Evolutionary conservation across 2,113 vertebrate species (phyloP).

Genomic region (Petaurus breviceps): DNA sequence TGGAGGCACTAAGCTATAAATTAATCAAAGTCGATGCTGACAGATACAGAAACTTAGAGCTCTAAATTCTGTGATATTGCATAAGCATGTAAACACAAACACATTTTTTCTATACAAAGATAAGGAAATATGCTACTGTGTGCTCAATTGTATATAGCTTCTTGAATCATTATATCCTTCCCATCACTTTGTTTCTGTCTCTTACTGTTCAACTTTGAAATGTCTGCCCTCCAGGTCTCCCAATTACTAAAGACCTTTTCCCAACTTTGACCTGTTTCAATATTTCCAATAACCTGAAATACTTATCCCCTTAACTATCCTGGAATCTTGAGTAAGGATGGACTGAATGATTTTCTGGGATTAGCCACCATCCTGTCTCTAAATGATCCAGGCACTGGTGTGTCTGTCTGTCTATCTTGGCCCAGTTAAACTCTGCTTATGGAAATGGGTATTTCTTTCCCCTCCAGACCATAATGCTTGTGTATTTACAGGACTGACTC

Average conservation of each 20-base stretch:
- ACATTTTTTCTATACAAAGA: not conserved
- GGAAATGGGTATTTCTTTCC: not conserved
- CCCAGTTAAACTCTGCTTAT: not conserved
- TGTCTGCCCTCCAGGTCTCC: not conserved
- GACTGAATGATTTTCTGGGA: not conserved
- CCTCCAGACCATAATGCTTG: not conserved
- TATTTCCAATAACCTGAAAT: not conserved
- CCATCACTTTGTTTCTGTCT: not conserved
- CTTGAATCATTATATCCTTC: not conserved
- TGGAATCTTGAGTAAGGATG: not conserved
- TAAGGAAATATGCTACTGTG: not conserved
- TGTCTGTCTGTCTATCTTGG: not conserved
- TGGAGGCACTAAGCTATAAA: not conserved
- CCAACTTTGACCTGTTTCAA: not conserved
- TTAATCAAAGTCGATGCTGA: not conserved
- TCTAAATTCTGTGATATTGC: not conserved
- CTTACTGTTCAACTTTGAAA: not conserved
- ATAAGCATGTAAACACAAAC: not conserved
- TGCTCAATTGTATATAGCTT: not conserved
- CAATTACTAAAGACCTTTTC: not conserved
- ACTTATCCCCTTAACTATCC: not conserved
- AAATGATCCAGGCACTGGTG: not conserved
- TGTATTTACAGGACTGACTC: slow-evolving; percentile 36
- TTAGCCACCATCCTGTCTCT: not conserved
- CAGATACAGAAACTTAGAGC: not conserved